phyloP scores from a whole-genome alignment of 2,888 invertebrate species.

The Tholera decimalis region DNA sequence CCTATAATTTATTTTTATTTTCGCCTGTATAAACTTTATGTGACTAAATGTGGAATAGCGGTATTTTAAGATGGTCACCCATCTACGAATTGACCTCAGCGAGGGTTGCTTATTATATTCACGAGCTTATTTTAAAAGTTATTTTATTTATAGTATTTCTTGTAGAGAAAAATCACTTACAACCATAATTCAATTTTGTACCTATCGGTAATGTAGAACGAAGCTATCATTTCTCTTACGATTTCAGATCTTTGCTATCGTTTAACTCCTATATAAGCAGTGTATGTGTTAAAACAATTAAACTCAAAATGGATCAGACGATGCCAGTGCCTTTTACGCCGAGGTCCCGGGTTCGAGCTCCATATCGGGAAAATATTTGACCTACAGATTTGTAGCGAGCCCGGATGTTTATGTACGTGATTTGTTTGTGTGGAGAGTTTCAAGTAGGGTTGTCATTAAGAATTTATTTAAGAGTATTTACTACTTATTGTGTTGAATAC shows the following conservation, averaged over 20 bases:
- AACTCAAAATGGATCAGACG: slow-evolving; percentile 51
- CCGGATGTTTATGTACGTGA: slow-evolving; percentile 57
- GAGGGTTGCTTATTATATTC: too few relatives aligned
- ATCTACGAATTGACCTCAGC: too few relatives aligned
- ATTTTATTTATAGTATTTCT: too few relatives aligned
- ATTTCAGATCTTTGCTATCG: slow-evolving; percentile 2
- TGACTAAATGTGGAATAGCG: too few relatives aligned
- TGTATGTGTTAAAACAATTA: slow-evolving; percentile 57
- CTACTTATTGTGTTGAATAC: too few relatives aligned
- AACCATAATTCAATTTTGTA: not conserved
- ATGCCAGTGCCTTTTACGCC: slow-evolving; percentile 45
- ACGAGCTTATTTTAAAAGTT: too few relatives aligned
- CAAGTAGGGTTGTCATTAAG: slow-evolving; percentile 12
- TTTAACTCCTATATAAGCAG: slow-evolving; percentile 3
- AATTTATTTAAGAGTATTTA: too few relatives aligned
- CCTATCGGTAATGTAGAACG: too few relatives aligned
- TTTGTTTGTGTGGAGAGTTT: slow-evolving; percentile 45
- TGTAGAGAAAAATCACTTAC: not conserved
- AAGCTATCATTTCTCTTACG: slow-evolving; percentile 2
- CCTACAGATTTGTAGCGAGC: slow-evolving; percentile 54
- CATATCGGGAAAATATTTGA: slow-evolving; percentile 60
- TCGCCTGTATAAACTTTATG: too few relatives aligned
- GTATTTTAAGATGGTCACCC: too few relatives aligned
- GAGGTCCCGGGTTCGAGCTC: slow-evolving; percentile 52
- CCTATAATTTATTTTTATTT: too few relatives aligned